A percentile compares a stretch with the other conserved stretches of the same genome.
phyloP scores from a whole-genome alignment of 2,797 vertebrate species.

The Malurus splendens region DNA sequence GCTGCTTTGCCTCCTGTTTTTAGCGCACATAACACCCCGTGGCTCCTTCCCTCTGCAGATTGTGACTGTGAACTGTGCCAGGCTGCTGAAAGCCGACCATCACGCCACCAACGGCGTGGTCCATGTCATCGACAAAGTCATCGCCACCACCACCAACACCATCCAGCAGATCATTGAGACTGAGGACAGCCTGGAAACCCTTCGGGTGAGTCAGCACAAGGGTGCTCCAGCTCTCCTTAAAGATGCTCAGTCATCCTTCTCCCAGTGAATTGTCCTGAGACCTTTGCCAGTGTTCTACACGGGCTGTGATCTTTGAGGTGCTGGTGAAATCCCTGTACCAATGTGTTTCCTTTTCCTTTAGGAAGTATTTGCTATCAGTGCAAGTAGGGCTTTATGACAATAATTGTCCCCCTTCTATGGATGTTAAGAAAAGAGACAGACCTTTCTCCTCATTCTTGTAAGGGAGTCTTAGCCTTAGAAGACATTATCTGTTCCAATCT shows the following conservation, averaged over 20 bases:
- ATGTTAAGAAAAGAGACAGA: neutral
- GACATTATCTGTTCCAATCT: neutral
- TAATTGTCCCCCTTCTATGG: neutral
- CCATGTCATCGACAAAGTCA: constrained; percentile 94
- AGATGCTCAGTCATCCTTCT: neutral
- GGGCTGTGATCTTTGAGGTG: neutral
- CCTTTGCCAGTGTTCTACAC: neutral
- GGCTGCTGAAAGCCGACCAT: constrained; percentile 92
- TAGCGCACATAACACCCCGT: neutral
- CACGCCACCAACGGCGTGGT: constrained; percentile 95
- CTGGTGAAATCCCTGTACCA: neutral
- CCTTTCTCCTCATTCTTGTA: neutral
- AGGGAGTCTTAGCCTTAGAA: neutral
- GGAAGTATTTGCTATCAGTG: neutral
- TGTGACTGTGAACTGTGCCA: constrained; percentile 94
- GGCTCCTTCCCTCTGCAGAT: constrained; percentile 71
- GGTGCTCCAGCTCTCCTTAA: neutral
- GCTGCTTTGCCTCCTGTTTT: neutral
- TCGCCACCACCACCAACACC: constrained; percentile 87
- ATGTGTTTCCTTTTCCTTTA: neutral
- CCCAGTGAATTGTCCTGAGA: neutral
- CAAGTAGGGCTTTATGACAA: neutral
- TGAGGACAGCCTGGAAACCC: constrained; percentile 88
- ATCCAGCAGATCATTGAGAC: constrained; percentile 84
- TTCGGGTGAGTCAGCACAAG: constrained; percentile 74